Evolutionary conservation across 2,797 vertebrate species (phyloP), one percentile per base, ranked within the genome.

Genomic region (Neosilurus mollespiculum): DNA sequence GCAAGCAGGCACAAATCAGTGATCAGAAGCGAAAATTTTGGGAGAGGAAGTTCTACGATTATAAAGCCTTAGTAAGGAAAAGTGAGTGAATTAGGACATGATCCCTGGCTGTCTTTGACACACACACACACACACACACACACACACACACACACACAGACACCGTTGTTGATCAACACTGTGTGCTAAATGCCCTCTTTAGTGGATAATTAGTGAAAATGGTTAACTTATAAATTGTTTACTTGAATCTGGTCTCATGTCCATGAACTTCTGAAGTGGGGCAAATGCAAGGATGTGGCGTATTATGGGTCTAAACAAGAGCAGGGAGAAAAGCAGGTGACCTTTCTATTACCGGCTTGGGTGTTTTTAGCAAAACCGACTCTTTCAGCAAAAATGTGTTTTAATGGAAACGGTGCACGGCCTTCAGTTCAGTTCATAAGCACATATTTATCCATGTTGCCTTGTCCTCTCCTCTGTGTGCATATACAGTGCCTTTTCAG

Each of bases 231-330:
- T 8, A 43, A 43, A 43, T 43, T 43, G 43, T 43, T 30, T 30
- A 30, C 30, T 30, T 30, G 30, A 30, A 30, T 1, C 92, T 93
- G 20, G 90, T 88, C 85, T 94, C 92, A 7, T 90, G 88, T 15
- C 82, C 89, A 14, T 91, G 89, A 53, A 87, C 88, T 15, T 92
- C 90, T 53, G 87, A 88, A 15, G 87, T 88, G 24, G 92, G 92
- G 67, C 91, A 86, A 30, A 89, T 91, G 92, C 86, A 93, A 89
- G 83, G 91, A 93, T 37, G 89, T 93, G 0, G 92, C 87, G 53
- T 90, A 87, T 84, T 93, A 89, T 66, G 88, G 83, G 81, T 92
- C 90, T 30, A 87, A 79, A 79, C 87, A 86, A 66, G 88, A 81
- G 86, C 88, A 84, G 85, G 89, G 91, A 71, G 89, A 88, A 62